phyloP scores from a whole-genome alignment of 2,888 invertebrate genomes.

The Drosophila melanocephala region DNA sequence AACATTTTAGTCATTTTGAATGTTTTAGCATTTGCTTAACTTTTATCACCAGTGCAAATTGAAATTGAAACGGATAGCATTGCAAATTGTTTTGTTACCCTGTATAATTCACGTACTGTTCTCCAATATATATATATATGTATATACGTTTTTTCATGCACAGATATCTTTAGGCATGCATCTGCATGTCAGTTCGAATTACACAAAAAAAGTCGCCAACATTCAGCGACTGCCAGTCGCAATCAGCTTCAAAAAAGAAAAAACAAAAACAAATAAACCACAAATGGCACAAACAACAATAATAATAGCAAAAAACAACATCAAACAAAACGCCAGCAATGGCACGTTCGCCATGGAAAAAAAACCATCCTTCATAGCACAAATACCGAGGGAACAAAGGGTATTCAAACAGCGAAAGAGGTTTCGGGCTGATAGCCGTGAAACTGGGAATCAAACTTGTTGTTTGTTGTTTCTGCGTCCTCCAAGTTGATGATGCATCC shows the following conservation, averaged over 20 bases:
- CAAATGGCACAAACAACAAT: slow-evolving; percentile 33
- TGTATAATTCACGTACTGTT: slow-evolving; percentile 10
- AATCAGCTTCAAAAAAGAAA: slow-evolving; percentile 52
- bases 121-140: slow-evolving; percentile 6
- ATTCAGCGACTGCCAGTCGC: slow-evolving; percentile 48
- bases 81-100: slow-evolving; percentile 15
- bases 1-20: neutral
- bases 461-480: slow-evolving; percentile 35
- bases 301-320: slow-evolving; percentile 12
- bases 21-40: neutral
- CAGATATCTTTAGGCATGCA: slow-evolving; percentile 21
- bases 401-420: slow-evolving; percentile 3
- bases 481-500: slow-evolving; percentile 2
- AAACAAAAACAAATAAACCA: slow-evolving; percentile 36
- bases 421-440: neutral
- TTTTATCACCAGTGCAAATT: neutral
- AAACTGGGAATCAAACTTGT: slow-evolving; percentile 8
- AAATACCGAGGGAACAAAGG: slow-evolving; percentile 11
- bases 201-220: slow-evolving; percentile 47
- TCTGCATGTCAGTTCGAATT: slow-evolving; percentile 62
- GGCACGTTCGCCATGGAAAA: slow-evolving; percentile 57
- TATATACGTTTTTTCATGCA: neutral
- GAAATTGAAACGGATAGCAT: neutral
- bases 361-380: slow-evolving; percentile 49
- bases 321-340: slow-evolving; percentile 60